Base-by-base conservation (phyloP, 2,797 vertebrate genomes). In the Austrolebias charrua region DNA sequence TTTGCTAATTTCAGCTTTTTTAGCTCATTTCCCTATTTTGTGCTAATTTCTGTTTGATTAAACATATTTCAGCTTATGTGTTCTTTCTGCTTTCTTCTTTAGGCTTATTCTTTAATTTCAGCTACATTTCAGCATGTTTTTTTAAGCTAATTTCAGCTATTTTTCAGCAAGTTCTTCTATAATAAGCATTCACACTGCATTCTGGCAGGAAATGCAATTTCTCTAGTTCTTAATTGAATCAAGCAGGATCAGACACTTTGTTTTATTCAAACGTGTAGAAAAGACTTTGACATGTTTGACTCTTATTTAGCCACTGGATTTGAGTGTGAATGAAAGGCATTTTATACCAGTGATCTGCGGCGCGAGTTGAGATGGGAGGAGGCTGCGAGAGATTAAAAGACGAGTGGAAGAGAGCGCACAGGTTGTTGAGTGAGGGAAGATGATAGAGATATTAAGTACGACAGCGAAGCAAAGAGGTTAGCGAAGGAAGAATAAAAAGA, bases 361-460 rank as follows among this genome's bases (percentile, higher is more conserved):
- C 9, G 24, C 72, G 82, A 78, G 63, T 64, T 13, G 59, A 65
- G 58, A 57, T 20, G 48, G 4, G 33, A 57, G 64, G 63, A 50
- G 60, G 31, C 50, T 0, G 40, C 48, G 14, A 60, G 35, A 77
- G 60, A 79, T 73, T n/a, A 55, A 71, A 63, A 77, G 75, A 71
- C 18, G 1, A 55, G 67, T 49, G 52, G 58, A 50, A 55, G 56
- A 50, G 38, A 66, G 66, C 73, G 49, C 63, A 70, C 68, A 69
- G 75, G 54, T 64, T 19, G 45, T 15, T 29, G 73, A 77, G 54
- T 28, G 72, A 82, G 71, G 46, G 74, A 66, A 55, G 84, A 84
- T 85, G 83, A 86, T 83, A 88, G 83, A 91, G 86, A 88, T 87
- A 84, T 90, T 85, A 86, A 84, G 49, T 69, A 69, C 80, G 89